Percentiles rank a stretch among this genome's conserved stretches.
Evolutionary conservation across 1,140 invertebrate species (phyloP).

Genomic region (Lepidurus apus): DNA sequence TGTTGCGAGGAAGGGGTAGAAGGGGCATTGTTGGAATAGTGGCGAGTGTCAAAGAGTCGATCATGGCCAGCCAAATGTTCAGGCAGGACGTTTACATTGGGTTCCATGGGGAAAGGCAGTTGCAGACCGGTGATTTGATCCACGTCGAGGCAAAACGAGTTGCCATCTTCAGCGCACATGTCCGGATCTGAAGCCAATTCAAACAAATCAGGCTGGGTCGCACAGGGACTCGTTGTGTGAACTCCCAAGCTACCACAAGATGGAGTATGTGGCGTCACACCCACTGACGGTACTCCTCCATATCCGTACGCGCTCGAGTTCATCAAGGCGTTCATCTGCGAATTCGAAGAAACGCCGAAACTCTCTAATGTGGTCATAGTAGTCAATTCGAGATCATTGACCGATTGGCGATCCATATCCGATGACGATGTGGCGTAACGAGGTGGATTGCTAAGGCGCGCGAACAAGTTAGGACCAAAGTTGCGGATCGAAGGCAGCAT

Average conservation of each 20-base stretch:
- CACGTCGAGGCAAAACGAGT: constrained; percentile 41
- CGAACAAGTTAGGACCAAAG: constrained; percentile 22
- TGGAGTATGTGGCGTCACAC: constrained; percentile 24
- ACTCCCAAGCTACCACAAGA: constrained; percentile 51
- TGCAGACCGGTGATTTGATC: constrained; percentile 49
- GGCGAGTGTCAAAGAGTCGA: constrained; percentile 11
- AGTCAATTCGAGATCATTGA: constrained; percentile 31
- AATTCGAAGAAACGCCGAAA: constrained; percentile 23
- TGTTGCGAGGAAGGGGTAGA: constrained; percentile 34
- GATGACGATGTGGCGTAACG: constrained; percentile 25
- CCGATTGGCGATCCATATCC: constrained; percentile 26
- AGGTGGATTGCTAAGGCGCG: constrained; percentile 23
- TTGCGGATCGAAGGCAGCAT: constrained; percentile 31
- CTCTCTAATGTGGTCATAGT: constrained; percentile 26
- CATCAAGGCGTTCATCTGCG: constrained; percentile 16
- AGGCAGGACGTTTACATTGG: constrained; percentile 60
- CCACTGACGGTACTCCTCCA: constrained; percentile 48
- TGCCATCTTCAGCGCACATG: constrained; percentile 33
- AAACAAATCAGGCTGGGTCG: constrained; percentile 28
- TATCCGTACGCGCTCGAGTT: constrained; percentile 37
- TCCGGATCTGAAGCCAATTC: constrained; percentile 30
- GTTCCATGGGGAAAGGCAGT: constrained; percentile 57
- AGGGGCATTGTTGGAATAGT: constrained; percentile 10
- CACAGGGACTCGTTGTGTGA: constrained; percentile 39
- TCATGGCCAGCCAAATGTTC: constrained; percentile 39